Evolutionary conservation across 1,140 invertebrate genomes (phyloP), one percentile per base, ranked within the genome.

Genomic region (Tachypleus tridentatus): DNA sequence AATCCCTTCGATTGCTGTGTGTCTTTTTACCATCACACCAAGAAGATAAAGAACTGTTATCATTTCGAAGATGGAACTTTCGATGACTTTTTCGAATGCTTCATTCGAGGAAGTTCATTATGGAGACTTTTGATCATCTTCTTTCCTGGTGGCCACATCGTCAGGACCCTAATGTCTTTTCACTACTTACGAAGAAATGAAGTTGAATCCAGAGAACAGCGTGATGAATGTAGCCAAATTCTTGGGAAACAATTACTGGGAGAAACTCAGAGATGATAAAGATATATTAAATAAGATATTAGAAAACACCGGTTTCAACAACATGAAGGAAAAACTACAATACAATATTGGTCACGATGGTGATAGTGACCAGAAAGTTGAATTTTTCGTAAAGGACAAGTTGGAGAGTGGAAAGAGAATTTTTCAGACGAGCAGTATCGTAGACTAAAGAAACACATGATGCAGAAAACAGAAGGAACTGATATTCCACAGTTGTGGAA

Each of bases 1-100:
- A 90, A 93, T 78, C 89, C 90, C 0, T 89, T 91, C 75, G 90
- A 93, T 74, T 85, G 90, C 3, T 87, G 83, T 4, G 87, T 92
- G 0, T 93, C 89, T 0, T 92, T 85, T 75, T 93, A 86, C 73
- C 85, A 91, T 76, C 82, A 91, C 53, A 87, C 88, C 74, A 81
- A 59, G 52, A 54, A 57, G 47, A 54, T 62, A 10, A 49, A 56
- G 11, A 48, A 48, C 4, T 61, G 64, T 51, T 8, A 54, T 1
- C 29, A 29, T 29, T 29, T 29, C 29, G 29, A 29, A 29, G 50
- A 62, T 50, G 51, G 51, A 50, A 47, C 68, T 5, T 67, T 69
- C 57, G 63, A 64, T 11, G 60, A 69, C 11, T 69, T 67, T 11
- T 66, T 69, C 29, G 63, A 67, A 49, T 61, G 54, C 7, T 69